Evolutionary conservation across 1,140 invertebrate genomes (phyloP).

Genomic region (Orius insidiosus): DNA sequence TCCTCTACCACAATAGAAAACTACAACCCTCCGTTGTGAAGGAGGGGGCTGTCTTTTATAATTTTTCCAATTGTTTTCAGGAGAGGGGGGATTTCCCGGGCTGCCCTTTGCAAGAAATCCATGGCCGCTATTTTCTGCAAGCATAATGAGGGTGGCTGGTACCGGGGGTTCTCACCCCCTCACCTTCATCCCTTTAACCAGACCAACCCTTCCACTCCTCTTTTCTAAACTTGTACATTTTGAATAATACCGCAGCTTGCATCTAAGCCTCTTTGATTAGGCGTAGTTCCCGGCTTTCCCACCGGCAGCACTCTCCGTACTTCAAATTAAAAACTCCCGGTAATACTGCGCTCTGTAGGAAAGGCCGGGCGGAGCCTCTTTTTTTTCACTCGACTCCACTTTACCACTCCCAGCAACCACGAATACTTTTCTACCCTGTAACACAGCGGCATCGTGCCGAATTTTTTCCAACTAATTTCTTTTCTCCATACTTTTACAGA

Average conservation of each 20-base stretch:
- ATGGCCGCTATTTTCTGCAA: conserved; percentile 9
- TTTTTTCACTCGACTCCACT: too few species aligned
- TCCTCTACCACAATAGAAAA: conserved; percentile 6
- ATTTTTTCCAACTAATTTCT: too few species aligned
- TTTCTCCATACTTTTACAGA: too few species aligned
- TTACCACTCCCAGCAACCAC: too few species aligned
- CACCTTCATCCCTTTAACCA: background rate
- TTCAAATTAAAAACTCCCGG: too few species aligned
- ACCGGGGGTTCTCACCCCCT: background rate
- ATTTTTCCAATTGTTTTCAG: conserved; percentile 8
- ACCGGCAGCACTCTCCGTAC: too few species aligned
- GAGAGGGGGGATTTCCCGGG: background rate
- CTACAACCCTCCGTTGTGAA: background rate
- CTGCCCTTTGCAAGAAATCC: conserved; percentile 4
- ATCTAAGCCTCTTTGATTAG: conserved; percentile 9
- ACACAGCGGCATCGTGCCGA: too few species aligned
- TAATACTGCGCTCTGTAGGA: too few species aligned
- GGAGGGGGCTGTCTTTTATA: background rate
- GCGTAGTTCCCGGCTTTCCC: background rate
- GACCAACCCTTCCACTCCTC: conserved; percentile 1
- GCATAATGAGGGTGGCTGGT: conserved; percentile 1
- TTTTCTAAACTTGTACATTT: conserved; percentile 5
- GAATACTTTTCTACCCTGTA: too few species aligned
- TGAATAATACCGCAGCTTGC: conserved; percentile 7
- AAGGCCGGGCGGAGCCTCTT: too few species aligned